Evolutionary conservation across 2,797 vertebrate species (phyloP), one percentile per base, ranked within the genome.

Genomic region (Lateolabrax maculatus): DNA sequence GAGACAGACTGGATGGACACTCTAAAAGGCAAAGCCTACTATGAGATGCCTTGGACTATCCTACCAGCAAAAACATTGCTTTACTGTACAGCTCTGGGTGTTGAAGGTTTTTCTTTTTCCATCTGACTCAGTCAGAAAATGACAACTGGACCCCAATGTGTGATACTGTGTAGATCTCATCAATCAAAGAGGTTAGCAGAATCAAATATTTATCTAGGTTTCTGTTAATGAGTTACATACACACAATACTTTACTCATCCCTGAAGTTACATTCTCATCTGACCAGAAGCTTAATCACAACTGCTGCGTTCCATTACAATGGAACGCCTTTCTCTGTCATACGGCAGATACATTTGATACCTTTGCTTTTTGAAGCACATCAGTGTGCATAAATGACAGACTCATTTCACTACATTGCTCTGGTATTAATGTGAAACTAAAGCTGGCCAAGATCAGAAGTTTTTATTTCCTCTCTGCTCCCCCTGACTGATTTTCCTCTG

Each of bases 1-100:
- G 80, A 88, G 68, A 92, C 82, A 95, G 90, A 93, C 96, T 95
- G 95, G 95, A 95, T 93, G 87, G 93, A 89, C 89, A 91, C 72
- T 95, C 95, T 95, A 85, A 95, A 95, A 93, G 93, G 84, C 58
- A 71, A 77, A 65, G 73, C 62, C 81, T 61, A 11, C 62, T 57
- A 58, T 58, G 13, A 77, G 79, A 84, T 1, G 52, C 64, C 39
- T 85, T 84, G 90, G 87, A 85, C 55, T 67, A 88, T 75, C 60
- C 48, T 61, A 76, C 66, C 72, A 76, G 84, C 60, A 81, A 71
- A 84, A 77, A 72, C 29, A 69, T 49, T 60, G 63, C 57, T 84
- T 61, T 44, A 31, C 74, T 89, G 79, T 78, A 70, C 74, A 53
- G 84, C 85, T 86, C 81, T 86, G 85, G 84, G 87, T 73, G 16